Conservation (phyloP, 2,113 vertebrate genomes). For the Cephalopholis sonnerati region DNA sequence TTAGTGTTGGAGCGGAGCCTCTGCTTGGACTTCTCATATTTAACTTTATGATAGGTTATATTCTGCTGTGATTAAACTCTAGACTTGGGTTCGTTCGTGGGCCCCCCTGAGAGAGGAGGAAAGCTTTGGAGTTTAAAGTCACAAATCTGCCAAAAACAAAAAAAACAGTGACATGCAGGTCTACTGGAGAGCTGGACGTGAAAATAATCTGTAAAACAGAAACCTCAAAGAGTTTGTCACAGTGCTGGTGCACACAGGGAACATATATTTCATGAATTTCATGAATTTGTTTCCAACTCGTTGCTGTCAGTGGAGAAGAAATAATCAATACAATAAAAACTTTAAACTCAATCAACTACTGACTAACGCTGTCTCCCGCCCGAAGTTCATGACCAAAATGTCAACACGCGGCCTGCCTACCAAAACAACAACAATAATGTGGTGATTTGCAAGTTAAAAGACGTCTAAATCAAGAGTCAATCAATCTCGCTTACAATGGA, state of each 20-base stretch:
- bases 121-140: neutral
- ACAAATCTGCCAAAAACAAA: neutral
- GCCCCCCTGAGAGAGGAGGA: neutral
- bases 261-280: neutral
- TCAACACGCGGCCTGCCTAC: too few relatives aligned
- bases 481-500: too few relatives aligned
- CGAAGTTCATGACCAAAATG: too few relatives aligned
- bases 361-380: neutral
- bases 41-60: slow-evolving; percentile 28
- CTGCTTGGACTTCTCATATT: slow-evolving; percentile 30
- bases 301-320: neutral
- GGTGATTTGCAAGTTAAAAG: too few relatives aligned
- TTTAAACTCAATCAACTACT: neutral
- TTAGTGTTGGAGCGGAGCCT: slow-evolving; percentile 54
- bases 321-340: neutral
- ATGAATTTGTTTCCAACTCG: neutral
- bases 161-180: neutral
- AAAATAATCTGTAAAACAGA: slow-evolving; percentile 26
- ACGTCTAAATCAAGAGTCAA: too few relatives aligned
- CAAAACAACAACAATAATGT: too few relatives aligned
- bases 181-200: neutral
- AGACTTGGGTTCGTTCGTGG: slow-evolving; percentile 9
- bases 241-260: neutral
- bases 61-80: slow-evolving; percentile 17
- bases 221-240: neutral